Conservation (phyloP, 2,888 invertebrate genomes). For the Sympetrum striolatum region DNA sequence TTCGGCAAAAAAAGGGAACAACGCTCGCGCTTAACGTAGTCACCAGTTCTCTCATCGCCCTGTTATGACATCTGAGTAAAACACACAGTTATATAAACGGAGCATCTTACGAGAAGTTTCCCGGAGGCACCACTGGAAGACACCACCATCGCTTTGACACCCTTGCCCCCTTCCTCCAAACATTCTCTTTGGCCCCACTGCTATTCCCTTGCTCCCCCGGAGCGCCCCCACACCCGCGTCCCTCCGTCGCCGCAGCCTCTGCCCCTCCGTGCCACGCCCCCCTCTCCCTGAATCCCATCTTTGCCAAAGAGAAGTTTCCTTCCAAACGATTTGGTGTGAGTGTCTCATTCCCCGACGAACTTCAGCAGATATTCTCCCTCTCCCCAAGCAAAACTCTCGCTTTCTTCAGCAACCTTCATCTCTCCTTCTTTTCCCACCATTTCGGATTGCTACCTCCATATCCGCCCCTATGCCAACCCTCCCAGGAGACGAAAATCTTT, state of each 20-base stretch:
- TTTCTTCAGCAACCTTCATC: not conserved
- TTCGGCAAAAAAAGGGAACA: not conserved
- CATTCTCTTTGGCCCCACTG: not conserved
- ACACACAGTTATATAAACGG: not conserved
- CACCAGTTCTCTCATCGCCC: not conserved
- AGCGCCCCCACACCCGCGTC: not conserved
- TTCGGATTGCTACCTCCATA: not conserved
- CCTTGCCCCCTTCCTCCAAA: not conserved
- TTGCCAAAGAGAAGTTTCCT: conserved; percentile 43
- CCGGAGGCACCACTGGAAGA: conserved; percentile 1
- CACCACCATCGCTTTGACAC: conserved; percentile 34
- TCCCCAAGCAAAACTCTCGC: not conserved
- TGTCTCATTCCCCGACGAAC: conserved; percentile 13
- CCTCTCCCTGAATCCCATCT: conserved; percentile 15
- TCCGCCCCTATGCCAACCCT: not conserved
- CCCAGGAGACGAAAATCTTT: no score
- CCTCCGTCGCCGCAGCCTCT: not conserved
- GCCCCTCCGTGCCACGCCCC: not conserved
- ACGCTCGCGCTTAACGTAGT: not conserved
- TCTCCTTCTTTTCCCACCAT: not conserved
- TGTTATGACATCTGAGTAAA: conserved; percentile 5
- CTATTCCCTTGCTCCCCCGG: not conserved
- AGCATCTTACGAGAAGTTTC: conserved; percentile 1
- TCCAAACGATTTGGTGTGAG: conserved; percentile 43
- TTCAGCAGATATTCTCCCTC: not conserved